Evolutionary conservation across 2,113 vertebrate species (phyloP).

Genomic region (Passer domesticus): DNA sequence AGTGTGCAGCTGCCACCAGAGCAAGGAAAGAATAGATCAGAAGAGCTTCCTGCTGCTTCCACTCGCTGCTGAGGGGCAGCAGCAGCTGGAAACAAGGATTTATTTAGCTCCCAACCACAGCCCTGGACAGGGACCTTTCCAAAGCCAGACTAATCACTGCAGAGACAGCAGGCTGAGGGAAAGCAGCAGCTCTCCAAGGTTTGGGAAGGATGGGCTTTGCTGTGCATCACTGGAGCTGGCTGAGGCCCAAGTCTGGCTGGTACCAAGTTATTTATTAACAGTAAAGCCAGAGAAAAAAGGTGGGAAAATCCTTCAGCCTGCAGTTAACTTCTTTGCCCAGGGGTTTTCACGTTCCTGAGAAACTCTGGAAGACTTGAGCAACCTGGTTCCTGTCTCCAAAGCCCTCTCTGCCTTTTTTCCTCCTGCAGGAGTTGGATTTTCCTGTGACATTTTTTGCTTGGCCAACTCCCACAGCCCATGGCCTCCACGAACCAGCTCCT

Average conservation of each 20-base stretch:
- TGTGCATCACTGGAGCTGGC: neutral
- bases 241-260: neutral
- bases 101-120: neutral
- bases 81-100: neutral
- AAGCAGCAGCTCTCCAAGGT: neutral
- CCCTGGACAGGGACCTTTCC: neutral
- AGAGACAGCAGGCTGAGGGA: neutral
- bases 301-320: neutral
- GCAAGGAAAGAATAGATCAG: neutral
- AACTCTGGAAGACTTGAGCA: neutral
- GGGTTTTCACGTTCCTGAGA: neutral
- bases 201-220: neutral
- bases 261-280: neutral
- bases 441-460: neutral
- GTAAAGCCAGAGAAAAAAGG: neutral
- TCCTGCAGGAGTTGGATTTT: neutral
- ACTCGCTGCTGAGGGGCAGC: neutral
- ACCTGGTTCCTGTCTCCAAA: neutral
- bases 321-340: neutral
- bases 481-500: neutral
- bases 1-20: neutral
- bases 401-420: neutral
- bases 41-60: neutral
- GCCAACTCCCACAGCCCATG: neutral
- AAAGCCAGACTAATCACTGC: neutral